These are phyloP conservation scores for Aegotheles bennettii DNA, from an alignment of 2,113 vertebrate species.

Conservation along the genomic window DNA sequence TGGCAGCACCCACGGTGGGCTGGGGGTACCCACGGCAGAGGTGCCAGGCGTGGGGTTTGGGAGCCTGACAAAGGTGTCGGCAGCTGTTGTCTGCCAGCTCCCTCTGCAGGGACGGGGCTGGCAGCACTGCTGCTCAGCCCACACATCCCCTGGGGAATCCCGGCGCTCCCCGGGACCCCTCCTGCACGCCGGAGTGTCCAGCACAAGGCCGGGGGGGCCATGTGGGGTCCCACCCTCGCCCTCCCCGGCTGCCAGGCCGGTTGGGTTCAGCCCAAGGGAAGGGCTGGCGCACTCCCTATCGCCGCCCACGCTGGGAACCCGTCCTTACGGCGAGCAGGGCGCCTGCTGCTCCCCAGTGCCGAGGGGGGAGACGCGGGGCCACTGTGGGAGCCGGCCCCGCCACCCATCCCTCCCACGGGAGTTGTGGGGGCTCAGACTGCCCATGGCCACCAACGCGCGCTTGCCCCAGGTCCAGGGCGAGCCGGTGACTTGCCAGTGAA, in stretches of 20 bases:
- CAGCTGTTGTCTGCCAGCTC: constrained; percentile 27
- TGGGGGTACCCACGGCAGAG: accelerated
- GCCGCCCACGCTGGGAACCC: constrained; percentile 40
- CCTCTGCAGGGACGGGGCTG: background rate
- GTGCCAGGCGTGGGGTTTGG: background rate
- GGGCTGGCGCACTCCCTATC: constrained; percentile 50
- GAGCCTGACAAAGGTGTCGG: background rate
- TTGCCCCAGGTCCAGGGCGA: background rate
- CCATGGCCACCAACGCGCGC: accelerated
- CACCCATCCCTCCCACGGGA: accelerated
- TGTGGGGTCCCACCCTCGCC: background rate
- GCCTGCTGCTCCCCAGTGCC: background rate
- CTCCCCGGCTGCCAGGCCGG: background rate
- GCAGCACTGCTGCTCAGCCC: background rate
- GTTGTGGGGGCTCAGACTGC: accelerated
- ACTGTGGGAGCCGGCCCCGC: accelerated
- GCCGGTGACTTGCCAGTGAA: background rate
- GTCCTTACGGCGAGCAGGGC: background rate
- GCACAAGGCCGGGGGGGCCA: background rate
- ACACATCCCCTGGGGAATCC: background rate
- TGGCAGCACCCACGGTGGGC: background rate
- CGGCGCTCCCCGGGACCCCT: background rate
- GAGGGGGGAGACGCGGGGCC: background rate
- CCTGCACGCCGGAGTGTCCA: accelerated
- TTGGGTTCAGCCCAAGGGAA: constrained; percentile 37